A percentile compares a stretch with the other conserved stretches of the same genome.
These are phyloP conservation scores for Steromphala cineraria DNA, from an alignment of 2,888 invertebrate species.

Conservation along the genomic window DNA sequence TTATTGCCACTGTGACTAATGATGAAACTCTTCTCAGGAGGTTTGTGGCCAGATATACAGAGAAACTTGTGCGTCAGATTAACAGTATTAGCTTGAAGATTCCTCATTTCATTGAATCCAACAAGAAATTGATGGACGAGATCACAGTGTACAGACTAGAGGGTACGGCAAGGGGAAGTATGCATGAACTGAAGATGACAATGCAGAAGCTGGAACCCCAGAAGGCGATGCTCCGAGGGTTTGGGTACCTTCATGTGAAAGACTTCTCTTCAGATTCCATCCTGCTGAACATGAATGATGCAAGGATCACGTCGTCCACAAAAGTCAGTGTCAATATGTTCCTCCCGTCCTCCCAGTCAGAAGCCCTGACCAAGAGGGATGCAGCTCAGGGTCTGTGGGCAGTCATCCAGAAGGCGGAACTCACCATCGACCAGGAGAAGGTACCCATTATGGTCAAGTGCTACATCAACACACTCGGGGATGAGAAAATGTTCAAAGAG, in stretches of 20 bases:
- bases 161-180: constrained; percentile 33
- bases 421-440: constrained; percentile 35
- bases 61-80: constrained; percentile 8
- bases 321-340: background rate
- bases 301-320: background rate
- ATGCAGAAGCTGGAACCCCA: constrained; percentile 50
- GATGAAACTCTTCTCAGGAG: background rate
- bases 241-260: constrained; percentile 32
- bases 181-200: constrained; percentile 41
- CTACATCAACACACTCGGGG: constrained; percentile 50
- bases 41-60: constrained; percentile 16
- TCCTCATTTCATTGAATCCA: constrained; percentile 49
- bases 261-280: constrained; percentile 37
- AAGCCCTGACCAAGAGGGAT: constrained; percentile 24
- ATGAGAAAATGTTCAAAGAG: constrained; percentile 47
- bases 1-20: background rate
- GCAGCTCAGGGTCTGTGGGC: constrained; percentile 52
- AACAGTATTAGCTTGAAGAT: constrained; percentile 25
- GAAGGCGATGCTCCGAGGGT: constrained; percentile 43
- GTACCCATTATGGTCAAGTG: constrained; percentile 46
- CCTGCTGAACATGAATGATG: constrained; percentile 17
- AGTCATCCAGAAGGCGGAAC: constrained; percentile 41
- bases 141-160: constrained; percentile 39
- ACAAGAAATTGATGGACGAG: constrained; percentile 49
- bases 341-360: constrained; percentile 31